These are phyloP conservation scores for Calephelis nemesis DNA, from an alignment of 1,140 invertebrate genomes.

Conservation along the genomic window DNA sequence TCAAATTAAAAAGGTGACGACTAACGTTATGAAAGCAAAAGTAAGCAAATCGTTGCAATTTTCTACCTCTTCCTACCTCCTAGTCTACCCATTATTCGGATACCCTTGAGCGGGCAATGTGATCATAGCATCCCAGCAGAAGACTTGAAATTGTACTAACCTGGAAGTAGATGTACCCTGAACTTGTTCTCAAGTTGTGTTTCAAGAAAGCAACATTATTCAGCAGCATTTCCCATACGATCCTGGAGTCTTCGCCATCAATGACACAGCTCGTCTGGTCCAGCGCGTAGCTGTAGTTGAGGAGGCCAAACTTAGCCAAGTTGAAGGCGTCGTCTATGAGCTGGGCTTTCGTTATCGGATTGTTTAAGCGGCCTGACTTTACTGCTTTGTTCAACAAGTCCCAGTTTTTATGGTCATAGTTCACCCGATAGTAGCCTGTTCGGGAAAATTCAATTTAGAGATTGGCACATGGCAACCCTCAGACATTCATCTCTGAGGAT, in stretches of 20 bases:
- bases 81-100: too few species aligned
- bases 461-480: too few species aligned
- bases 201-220: slow-evolving; percentile 76
- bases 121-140: background rate
- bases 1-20: too few species aligned
- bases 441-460: too few species aligned
- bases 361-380: slow-evolving; percentile 44
- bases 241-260: slow-evolving; percentile 79
- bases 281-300: slow-evolving; percentile 81
- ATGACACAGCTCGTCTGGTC: slow-evolving; percentile 82
- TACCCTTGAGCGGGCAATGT: too few species aligned
- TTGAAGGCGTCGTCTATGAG: slow-evolving; percentile 91
- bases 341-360: slow-evolving; percentile 85
- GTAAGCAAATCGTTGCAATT: too few species aligned
- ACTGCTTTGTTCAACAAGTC: slow-evolving; percentile 80
- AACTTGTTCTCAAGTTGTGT: slow-evolving; percentile 51
- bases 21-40: too few species aligned
- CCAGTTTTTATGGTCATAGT: slow-evolving; percentile 87
- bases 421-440: slow-evolving; percentile 85
- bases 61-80: too few species aligned
- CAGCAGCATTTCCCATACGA: slow-evolving; percentile 80
- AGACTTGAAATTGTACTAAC: slow-evolving; percentile 34
- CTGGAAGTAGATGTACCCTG: slow-evolving; percentile 64
- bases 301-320: slow-evolving; percentile 81
- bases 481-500: too few species aligned